These are phyloP conservation scores for Amblyopsis hoosieri DNA, from an alignment of 2,797 vertebrate genomes.

Conservation along the genomic window DNA sequence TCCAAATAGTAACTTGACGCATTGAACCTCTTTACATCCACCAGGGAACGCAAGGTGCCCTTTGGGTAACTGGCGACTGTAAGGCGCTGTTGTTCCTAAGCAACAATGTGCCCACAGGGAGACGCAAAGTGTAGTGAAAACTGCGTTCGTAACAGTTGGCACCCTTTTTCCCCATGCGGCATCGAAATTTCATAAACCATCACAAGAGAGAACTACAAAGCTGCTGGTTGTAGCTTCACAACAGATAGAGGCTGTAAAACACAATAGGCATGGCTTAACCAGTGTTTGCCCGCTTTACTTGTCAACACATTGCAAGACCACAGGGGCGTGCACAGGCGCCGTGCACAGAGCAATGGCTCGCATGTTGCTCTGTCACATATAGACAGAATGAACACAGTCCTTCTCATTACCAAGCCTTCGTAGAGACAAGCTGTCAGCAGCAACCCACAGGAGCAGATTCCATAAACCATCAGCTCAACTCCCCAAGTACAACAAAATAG, in stretches of 20 bases:
- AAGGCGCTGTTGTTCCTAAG: no score
- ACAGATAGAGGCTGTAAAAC: conserved; percentile 34
- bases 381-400: conserved; percentile 66
- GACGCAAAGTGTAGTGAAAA: not conserved
- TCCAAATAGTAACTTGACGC: no score
- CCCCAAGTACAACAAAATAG: conserved; percentile 46
- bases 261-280: conserved; percentile 30
- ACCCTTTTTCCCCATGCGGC: conserved; percentile 5
- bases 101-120: no score
- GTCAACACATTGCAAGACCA: conserved; percentile 47
- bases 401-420: conserved; percentile 71
- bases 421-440: conserved; percentile 70
- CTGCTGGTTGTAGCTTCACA: conserved; percentile 29
- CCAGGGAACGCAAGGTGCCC: no score
- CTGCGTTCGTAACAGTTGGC: not conserved
- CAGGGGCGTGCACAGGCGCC: conserved; percentile 38
- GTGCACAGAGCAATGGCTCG: conserved; percentile 44
- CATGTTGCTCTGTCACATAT: conserved; percentile 60
- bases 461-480: conserved; percentile 62
- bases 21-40: no score
- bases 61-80: no score
- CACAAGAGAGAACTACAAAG: conserved; percentile 16
- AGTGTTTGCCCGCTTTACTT: conserved; percentile 39
- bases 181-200: not conserved
- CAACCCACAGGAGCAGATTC: conserved; percentile 69